Base-by-base conservation (phyloP, 2,797 vertebrate genomes). In the Glyptemys insculpta region DNA sequence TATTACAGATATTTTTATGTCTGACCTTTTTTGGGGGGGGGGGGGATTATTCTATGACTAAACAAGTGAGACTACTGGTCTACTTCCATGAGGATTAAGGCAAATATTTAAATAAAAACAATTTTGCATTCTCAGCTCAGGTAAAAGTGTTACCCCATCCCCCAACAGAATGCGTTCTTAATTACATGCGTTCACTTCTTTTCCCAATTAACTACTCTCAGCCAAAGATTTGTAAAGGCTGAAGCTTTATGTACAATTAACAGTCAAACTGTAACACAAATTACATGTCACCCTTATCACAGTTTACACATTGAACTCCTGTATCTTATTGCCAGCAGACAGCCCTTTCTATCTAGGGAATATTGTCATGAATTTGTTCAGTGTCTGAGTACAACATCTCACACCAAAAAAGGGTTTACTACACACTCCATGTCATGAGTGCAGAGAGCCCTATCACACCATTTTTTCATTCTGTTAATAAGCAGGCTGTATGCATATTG, bases 241-340 rank as follows among this genome's bases (percentile, higher is more conserved):
- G 95, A 95, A 96, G 96, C 89, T 97, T 98, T 97, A 97, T 96
- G 97, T 49, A 98, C 96, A 98, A 98, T 98, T 98, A 98, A 98
- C 97, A 98, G 96, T 95, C 97, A 96, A 97, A 98, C 98, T 97
- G 96, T 97, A 98, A 97, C 98, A 98, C 98, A 98, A 98, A 98
- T 98, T 97, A 97, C 94, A 95, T 95, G 97, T 97, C 98, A 98
- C 82, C 97, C 97, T 98, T 98, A 98, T 98, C 98, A 98, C 98
- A 96, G 94, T 95, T 97, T 97, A 98, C 98, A 98, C 98, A 98
- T 98, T 98, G 98, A 97, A 98, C 93, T 97, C 91, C 96, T 98
- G 47, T 98, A 98, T 98, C 98, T 96, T 97, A 92, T 92, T 97
- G 97, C 98, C 97, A 98, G 97, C 97, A 98, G 98, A 97, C 98